Evolutionary conservation across 2,797 vertebrate species (phyloP).

Genomic region (Channa striata): DNA sequence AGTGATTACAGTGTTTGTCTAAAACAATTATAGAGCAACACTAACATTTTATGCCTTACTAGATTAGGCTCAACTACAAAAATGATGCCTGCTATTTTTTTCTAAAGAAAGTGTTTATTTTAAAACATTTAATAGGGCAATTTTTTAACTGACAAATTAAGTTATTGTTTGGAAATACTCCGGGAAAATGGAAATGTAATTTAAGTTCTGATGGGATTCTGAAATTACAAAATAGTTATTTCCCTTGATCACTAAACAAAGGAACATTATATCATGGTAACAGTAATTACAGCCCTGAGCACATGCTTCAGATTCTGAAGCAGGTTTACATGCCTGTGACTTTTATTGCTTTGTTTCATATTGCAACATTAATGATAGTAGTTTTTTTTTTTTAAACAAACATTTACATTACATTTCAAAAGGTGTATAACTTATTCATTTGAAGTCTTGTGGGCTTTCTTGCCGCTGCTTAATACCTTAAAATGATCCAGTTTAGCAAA

Average conservation of each 20-base stretch:
- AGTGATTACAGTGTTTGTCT: constrained; percentile 16
- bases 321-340: background rate
- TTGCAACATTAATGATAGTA: constrained; percentile 2
- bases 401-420: constrained; percentile 16
- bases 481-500: constrained; percentile 7
- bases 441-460: background rate
- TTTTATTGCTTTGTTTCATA: background rate
- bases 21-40: constrained; percentile 30
- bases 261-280: constrained; percentile 2
- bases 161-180: constrained; percentile 15
- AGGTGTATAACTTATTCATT: background rate
- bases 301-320: constrained; percentile 2
- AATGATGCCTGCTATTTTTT: background rate
- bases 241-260: background rate
- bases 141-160: constrained; percentile 5
- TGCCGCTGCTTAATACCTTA: background rate
- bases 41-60: background rate
- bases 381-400: constrained; percentile 4
- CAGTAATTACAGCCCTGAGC: background rate
- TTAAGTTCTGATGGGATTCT: background rate
- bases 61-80: constrained; percentile 13
- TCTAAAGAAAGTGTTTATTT: background rate
- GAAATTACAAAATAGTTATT: constrained; percentile 11
- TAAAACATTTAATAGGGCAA: background rate
- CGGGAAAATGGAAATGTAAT: constrained; percentile 2